phyloP scores from a whole-genome alignment of 2,797 vertebrate genomes.

The Mormyrops boulengeri region DNA sequence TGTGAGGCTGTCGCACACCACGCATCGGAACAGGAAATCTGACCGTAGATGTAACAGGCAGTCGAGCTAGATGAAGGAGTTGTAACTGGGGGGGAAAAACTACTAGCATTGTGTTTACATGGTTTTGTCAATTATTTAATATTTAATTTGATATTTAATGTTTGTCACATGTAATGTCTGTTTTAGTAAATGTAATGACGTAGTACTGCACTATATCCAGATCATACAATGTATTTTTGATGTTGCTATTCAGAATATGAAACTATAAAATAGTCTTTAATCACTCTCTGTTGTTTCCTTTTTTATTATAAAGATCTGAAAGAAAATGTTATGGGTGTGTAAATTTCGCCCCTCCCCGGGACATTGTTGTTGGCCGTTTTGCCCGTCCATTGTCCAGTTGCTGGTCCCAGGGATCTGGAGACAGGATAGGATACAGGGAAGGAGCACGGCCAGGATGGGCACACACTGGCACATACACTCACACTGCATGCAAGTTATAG shows the following conservation, averaged over 20 bases:
- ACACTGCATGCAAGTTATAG: background rate
- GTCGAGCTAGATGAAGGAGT: slow-evolving; percentile 65
- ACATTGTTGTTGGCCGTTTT: background rate
- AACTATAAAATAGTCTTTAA: slow-evolving; percentile 73
- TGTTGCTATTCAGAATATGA: slow-evolving; percentile 90
- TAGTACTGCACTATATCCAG: slow-evolving; percentile 91
- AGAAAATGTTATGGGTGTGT: background rate
- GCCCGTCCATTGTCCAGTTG: background rate
- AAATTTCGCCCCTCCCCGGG: background rate
- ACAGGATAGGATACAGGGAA: background rate
- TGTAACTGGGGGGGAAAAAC: slow-evolving; percentile 83
- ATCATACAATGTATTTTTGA: slow-evolving; percentile 99
- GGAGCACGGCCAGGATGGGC: background rate
- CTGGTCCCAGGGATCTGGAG: background rate
- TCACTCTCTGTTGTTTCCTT: slow-evolving; percentile 34
- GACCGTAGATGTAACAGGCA: slow-evolving; percentile 60
- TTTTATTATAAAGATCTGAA: slow-evolving; percentile 3
- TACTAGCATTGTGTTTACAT: slow-evolving; percentile 97
- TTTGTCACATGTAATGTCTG: slow-evolving; percentile 88
- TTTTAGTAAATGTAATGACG: slow-evolving; percentile 90
- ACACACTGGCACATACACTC: background rate
- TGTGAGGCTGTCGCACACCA: slow-evolving; percentile 32
- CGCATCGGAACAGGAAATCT: slow-evolving; percentile 32
- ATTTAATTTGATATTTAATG: slow-evolving; percentile 98
- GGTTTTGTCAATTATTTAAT: slow-evolving; percentile 98